Conservation (phyloP, 2,797 vertebrate genomes). For the Poeciliopsis infans region DNA sequence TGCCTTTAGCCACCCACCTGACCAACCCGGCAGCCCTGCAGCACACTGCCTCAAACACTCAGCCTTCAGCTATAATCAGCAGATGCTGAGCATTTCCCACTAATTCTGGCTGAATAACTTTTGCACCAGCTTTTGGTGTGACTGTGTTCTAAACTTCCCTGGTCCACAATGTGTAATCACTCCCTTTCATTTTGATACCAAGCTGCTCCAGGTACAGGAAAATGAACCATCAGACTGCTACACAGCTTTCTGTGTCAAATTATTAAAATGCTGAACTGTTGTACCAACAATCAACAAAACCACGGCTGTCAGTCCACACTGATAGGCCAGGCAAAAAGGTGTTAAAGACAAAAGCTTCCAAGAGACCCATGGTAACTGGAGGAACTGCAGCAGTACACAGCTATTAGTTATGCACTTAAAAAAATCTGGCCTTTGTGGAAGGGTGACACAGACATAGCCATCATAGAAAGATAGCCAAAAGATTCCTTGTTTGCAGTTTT, state of each 20-base stretch:
- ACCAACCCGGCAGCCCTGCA: slow-evolving; percentile 65
- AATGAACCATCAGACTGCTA: neutral
- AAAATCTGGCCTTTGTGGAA: neutral
- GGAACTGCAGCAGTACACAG: neutral
- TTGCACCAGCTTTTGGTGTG: slow-evolving; percentile 27
- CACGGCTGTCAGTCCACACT: neutral
- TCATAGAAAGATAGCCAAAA: neutral
- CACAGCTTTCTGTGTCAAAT: neutral
- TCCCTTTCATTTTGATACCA: neutral
- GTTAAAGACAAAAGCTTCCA: neutral
- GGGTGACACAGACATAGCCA: neutral
- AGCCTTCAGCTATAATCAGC: slow-evolving; percentile 49
- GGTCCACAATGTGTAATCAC: slow-evolving; percentile 7
- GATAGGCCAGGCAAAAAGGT: neutral
- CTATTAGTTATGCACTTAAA: neutral
- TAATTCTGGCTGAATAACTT: slow-evolving; percentile 41
- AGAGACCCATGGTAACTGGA: neutral
- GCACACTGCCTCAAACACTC: slow-evolving; percentile 42
- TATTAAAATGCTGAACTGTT: neutral
- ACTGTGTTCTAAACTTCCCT: slow-evolving; percentile 52
- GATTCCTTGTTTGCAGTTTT: neutral
- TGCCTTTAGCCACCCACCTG: slow-evolving; percentile 81
- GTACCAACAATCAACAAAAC: neutral
- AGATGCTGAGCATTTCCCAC: slow-evolving; percentile 28
- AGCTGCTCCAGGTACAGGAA: neutral